Evolutionary conservation across 2,888 invertebrate species (phyloP), one percentile per base, ranked within the genome.

Genomic region (Clanis bilineata): DNA sequence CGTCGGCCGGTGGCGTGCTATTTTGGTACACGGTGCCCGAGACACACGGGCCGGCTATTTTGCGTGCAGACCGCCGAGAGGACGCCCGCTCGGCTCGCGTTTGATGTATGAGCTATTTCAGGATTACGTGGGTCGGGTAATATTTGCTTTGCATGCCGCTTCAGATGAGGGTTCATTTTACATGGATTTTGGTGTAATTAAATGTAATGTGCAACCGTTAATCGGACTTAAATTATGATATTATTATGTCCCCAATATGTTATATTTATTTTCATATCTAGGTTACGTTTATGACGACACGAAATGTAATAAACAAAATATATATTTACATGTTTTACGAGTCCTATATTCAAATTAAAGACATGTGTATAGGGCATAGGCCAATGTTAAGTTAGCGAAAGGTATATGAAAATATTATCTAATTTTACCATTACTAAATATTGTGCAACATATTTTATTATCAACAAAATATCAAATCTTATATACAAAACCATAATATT

Each of bases 1-100:
- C 63, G 68, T 72, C 76, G 78, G 76, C 77, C 70, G 68, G 62
- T 66, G 72, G 74, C 72, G 71, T 71, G 72, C 90, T 92, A 92
- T 92, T 92, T 92, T 88, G 85, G 89, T 80, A 76, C 28, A 4
- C 51, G 51, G 18, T 32, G 51, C 51, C 28, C 18, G 51, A 51
- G 51, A 51, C 10, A 51, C 64, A 73, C 74, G 76, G 77, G 81
- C 75, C 75, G 75, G 81, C 82, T 80, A 83, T 84, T 82, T 78
- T 73, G 76, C 77, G 77, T 68, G 73, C 69, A 63, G 66, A 63
- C 71, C 67, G 77, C 73, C 67, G 72, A 74, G 68, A 58, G 64
- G 28, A 54, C 68, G 73, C 65, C 60, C 67, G 66, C 61, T 62
- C 63, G 58, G 43, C 65, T 25, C 68, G 67, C 62, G 18, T 41